A percentile compares a stretch with the other conserved stretches of the same genome.
Conservation (phyloP, 2,797 vertebrate species). For the Florisuga fusca region DNA sequence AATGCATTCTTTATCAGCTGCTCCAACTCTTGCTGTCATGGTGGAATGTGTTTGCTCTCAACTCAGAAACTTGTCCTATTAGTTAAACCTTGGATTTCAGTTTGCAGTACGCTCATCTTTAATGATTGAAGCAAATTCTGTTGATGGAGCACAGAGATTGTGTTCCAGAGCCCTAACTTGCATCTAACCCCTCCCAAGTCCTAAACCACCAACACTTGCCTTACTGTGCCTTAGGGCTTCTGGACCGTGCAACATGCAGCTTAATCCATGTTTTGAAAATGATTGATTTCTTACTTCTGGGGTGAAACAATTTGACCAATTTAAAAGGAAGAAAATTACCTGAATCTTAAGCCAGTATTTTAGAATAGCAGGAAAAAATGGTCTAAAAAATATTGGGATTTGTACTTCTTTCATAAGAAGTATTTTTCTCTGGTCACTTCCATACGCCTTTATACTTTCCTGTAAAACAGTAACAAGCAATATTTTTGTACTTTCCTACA, state of each 20-base stretch:
- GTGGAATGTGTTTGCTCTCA: background rate
- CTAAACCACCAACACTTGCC: background rate
- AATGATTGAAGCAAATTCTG: background rate
- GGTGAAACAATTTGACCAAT: background rate
- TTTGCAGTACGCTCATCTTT: background rate
- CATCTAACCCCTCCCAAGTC: background rate
- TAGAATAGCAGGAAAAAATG: background rate
- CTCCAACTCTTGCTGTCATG: background rate
- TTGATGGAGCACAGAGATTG: background rate
- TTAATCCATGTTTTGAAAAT: background rate
- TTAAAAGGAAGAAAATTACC: background rate
- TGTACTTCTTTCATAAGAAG: background rate
- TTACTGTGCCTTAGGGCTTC: background rate
- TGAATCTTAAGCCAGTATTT: background rate
- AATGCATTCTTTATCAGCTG: background rate
- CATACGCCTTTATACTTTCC: background rate
- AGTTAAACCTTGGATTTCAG: background rate
- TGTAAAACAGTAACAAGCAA: background rate
- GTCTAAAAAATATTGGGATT: background rate
- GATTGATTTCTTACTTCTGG: background rate
- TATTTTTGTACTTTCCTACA: background rate
- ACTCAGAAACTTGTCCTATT: background rate
- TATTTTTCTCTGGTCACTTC: background rate
- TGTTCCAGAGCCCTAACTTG: background rate
- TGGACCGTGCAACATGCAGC: fast-evolving